phyloP scores from a whole-genome alignment of 2,888 invertebrate genomes.

The Deilephila porcellus region DNA sequence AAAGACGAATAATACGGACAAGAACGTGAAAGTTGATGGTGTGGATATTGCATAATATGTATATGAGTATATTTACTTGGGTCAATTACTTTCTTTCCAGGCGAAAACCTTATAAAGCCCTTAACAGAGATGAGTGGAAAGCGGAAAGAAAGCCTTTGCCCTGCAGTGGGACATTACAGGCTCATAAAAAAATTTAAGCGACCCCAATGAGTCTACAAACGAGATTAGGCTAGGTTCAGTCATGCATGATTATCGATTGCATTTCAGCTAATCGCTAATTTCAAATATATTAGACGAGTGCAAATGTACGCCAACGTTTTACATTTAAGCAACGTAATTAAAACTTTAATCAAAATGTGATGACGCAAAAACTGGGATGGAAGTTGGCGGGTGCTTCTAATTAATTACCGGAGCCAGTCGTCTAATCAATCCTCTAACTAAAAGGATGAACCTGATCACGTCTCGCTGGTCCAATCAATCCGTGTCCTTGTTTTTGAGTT shows the following conservation, averaged over 20 bases:
- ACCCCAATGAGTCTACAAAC: background rate
- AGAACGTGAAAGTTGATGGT: too few relatives aligned
- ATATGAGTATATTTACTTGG: too few relatives aligned
- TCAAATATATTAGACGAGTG: background rate
- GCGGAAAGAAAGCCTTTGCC: too few relatives aligned
- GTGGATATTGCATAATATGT: too few relatives aligned
- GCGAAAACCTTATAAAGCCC: too few relatives aligned
- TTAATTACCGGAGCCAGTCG: slow-evolving; percentile 60
- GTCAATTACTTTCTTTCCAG: too few relatives aligned
- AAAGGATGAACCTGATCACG: slow-evolving; percentile 53
- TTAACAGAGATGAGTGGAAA: too few relatives aligned
- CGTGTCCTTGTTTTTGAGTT: slow-evolving; percentile 48
- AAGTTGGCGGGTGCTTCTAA: slow-evolving; percentile 59
- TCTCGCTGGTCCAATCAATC: slow-evolving; percentile 45
- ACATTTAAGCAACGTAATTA: slow-evolving; percentile 13
- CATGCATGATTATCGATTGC: background rate
- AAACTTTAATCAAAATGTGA: slow-evolving; percentile 27
- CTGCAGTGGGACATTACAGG: too few relatives aligned
- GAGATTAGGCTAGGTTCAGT: background rate
- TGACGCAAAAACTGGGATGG: slow-evolving; percentile 58
- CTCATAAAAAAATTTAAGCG: background rate
- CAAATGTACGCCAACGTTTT: background rate
- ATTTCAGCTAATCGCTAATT: background rate
- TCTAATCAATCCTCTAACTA: slow-evolving; percentile 60
- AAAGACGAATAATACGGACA: too few relatives aligned